Evolutionary conservation across 2,888 invertebrate species (phyloP), one percentile per base, ranked within the genome.

Genomic region (Epinotia brunnichana): DNA sequence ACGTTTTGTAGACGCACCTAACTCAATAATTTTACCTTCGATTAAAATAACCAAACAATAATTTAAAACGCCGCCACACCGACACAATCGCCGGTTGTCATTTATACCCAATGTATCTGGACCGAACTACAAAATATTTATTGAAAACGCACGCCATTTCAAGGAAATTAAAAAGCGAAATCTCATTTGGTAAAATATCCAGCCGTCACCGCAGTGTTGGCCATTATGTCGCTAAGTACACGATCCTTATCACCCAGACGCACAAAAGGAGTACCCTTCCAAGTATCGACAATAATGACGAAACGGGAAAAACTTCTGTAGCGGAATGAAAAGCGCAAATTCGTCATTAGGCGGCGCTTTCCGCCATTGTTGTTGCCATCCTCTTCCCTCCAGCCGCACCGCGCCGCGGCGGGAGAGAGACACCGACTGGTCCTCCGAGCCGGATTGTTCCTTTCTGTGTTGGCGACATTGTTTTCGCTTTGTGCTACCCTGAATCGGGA

Each of bases 301-400:
- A 90, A 90, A 90, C 91, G 92, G 90, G 92, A 92, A 93, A 93
- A 93, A 93, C 92, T 93, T 92, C 88, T 92, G 92, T 92, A 90
- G 91, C 91, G 92, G 91, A 92, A 92, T 93, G 93, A 93, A 93
- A 92, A 93, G 92, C 93, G 92, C 93, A 93, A 93, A 93, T 93
- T 93, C 93, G 93, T 92, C 93, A 93, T 93, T 93, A 92, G 93
- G 90, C 90, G 90, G 91, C 91, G 91, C 89, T 92, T 91, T 89
- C 91, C 91, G 88, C 89, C 90, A 91, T 92, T 92, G 90, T 92
- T 89, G 85, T 84, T 78, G 77, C 83, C 80, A 77, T 90, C 87
- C 84, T 85, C 74, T 78, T 90, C 84, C 54, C 77, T 77, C 85
- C 77, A 48, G 73, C 71, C 60, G 44, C 74, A 61, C 74, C 77